These are phyloP conservation scores for Meriones psammophilus DNA, from an alignment of 2,797 vertebrate species.

Conservation along the genomic window DNA sequence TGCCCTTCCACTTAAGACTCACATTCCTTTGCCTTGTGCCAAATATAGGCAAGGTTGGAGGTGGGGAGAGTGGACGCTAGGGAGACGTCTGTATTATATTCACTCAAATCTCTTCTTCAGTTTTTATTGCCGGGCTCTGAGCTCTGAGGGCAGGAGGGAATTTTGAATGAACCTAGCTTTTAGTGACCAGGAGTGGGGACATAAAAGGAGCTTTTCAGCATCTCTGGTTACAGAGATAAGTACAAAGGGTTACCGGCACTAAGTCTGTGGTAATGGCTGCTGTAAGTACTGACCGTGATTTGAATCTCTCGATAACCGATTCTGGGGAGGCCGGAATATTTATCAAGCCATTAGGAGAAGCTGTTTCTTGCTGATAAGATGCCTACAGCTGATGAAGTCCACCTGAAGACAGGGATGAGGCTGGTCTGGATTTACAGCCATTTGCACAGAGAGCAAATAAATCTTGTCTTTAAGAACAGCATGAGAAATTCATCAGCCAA, in stretches of 20 bases:
- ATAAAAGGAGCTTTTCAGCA: conserved; percentile 86
- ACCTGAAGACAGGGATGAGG: conserved; percentile 85
- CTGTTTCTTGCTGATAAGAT: conserved; percentile 91
- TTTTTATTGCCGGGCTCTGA: conserved; percentile 72
- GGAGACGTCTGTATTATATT: conserved; percentile 74
- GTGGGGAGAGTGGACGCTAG: not conserved
- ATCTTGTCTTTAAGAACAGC: conserved; percentile 77
- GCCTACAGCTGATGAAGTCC: conserved; percentile 87
- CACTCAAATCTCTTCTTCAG: conserved; percentile 73
- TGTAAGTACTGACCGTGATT: conserved; percentile 87
- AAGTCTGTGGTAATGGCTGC: conserved; percentile 87
- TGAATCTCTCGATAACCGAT: conserved; percentile 89
- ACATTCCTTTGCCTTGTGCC: conserved; percentile 40
- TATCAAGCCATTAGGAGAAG: conserved; percentile 88
- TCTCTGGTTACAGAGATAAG: conserved; percentile 90
- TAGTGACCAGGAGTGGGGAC: conserved; percentile 85
- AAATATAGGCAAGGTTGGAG: conserved; percentile 40
- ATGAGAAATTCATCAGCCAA: conserved; percentile 80
- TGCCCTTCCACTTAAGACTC: not conserved
- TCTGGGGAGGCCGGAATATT: conserved; percentile 88
- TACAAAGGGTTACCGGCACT: conserved; percentile 86
- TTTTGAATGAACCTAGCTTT: conserved; percentile 84
- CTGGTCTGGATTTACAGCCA: conserved; percentile 84
- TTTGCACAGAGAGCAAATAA: conserved; percentile 71
- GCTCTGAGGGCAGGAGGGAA: conserved; percentile 75